phyloP scores from a whole-genome alignment of 2,797 vertebrate genomes.

The Amazona finschi region DNA sequence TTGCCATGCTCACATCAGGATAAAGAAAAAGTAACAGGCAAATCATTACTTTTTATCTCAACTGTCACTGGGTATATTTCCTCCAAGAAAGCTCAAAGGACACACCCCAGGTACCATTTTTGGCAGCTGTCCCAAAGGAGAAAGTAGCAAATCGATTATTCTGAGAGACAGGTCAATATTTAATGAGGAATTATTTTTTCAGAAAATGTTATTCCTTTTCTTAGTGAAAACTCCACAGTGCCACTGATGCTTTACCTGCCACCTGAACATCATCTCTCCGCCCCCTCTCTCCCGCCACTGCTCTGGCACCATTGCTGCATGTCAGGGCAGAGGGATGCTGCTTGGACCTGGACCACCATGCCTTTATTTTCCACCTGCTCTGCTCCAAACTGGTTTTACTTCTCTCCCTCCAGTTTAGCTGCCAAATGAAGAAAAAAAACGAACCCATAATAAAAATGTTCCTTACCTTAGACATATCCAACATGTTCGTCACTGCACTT shows the following conservation, averaged over 20 bases:
- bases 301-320: rapidly evolving
- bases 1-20: not conserved
- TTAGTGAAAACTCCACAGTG: not conserved
- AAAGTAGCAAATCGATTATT: not conserved
- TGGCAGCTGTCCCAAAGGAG: not conserved
- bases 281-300: not conserved
- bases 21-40: not conserved
- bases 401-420: not conserved
- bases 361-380: not conserved
- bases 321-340: not conserved
- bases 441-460: not conserved
- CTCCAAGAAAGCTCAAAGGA: not conserved
- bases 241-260: not conserved
- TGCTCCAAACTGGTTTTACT: not conserved
- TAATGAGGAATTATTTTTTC: not conserved
- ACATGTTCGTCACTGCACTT: not conserved
- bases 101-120: not conserved
- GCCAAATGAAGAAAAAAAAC: not conserved
- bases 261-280: not conserved
- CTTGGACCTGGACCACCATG: not conserved
- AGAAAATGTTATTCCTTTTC: not conserved
- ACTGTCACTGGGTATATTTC: not conserved
- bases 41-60: not conserved
- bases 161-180: not conserved
- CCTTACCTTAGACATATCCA: not conserved